Conservation (phyloP, 2,888 invertebrate genomes). For the Meganola albula region DNA sequence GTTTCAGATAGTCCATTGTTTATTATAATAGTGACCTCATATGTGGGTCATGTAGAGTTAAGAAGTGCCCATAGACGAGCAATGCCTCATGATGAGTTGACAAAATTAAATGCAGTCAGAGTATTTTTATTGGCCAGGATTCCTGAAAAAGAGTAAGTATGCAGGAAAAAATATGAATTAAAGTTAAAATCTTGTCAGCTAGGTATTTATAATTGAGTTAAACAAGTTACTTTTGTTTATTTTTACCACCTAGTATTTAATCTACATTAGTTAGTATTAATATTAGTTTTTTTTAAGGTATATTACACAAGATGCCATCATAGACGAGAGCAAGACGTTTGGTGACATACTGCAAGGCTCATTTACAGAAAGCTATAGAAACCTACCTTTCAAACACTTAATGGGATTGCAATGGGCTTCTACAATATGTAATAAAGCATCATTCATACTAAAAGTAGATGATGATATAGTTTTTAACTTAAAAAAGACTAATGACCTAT, state of each 20-base stretch:
- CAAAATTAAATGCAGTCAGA: conserved; percentile 77
- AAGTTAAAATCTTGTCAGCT: too few species aligned
- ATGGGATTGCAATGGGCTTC: conserved; percentile 89
- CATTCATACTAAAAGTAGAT: conserved; percentile 45
- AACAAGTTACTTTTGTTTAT: too few species aligned
- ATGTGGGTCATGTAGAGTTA: conserved; percentile 83
- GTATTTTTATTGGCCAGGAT: conserved; percentile 83
- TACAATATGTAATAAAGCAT: conserved; percentile 76
- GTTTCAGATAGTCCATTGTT: conserved; percentile 44
- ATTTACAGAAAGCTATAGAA: conserved; percentile 86
- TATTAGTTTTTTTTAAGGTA: conserved; percentile 37
- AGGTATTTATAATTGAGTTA: too few species aligned
- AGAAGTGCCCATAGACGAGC: conserved; percentile 84
- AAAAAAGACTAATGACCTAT: conserved; percentile 55
- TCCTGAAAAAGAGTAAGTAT: conserved; percentile 68
- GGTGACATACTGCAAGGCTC: conserved; percentile 86
- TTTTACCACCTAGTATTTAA: too few species aligned
- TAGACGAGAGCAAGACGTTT: conserved; percentile 80
- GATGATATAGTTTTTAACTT: conserved; percentile 80
- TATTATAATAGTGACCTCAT: conserved; percentile 84
- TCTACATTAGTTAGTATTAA: too few species aligned
- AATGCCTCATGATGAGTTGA: conserved; percentile 77
- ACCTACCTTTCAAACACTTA: conserved; percentile 88
- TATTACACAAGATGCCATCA: conserved; percentile 75
- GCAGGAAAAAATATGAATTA: too few species aligned